Conservation (phyloP, 2,113 vertebrate genomes). For the Perognathus longimembris region DNA sequence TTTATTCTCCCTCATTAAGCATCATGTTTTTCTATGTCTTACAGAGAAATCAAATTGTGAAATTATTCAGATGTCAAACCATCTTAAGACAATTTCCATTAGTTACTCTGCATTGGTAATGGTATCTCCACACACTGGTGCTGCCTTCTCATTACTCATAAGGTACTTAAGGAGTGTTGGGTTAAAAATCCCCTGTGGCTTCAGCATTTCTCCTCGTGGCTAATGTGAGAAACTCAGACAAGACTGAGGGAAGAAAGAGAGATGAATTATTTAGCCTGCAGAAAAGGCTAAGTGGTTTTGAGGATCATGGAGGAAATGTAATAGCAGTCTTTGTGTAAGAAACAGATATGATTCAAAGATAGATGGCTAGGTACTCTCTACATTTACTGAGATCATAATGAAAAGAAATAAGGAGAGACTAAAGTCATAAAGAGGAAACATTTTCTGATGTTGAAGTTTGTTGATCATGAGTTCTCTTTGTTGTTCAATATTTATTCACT, state of each 20-base stretch:
- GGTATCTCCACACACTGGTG: neutral
- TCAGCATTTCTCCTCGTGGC: constrained; percentile 16
- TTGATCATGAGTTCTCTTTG: constrained; percentile 31
- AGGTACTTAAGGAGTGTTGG: neutral
- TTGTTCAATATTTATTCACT: constrained; percentile 64
- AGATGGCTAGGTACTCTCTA: constrained; percentile 47
- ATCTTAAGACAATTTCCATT: constrained; percentile 34
- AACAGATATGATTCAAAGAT: constrained; percentile 60
- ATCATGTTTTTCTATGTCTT: constrained; percentile 23
- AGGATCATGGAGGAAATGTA: constrained; percentile 72
- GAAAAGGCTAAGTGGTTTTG: constrained; percentile 67
- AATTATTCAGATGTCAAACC: constrained; percentile 57
- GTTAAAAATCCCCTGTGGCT: constrained; percentile 7
- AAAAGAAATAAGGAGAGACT: constrained; percentile 42
- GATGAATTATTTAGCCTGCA: constrained; percentile 73
- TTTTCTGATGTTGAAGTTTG: constrained; percentile 64
- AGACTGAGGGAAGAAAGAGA: constrained; percentile 53
- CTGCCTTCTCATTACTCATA: constrained; percentile 58
- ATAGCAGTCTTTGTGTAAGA: constrained; percentile 64
- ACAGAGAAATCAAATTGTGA: constrained; percentile 33
- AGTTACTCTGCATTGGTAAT: neutral
- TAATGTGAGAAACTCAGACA: constrained; percentile 60
- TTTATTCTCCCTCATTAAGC: constrained; percentile 28
- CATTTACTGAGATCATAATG: constrained; percentile 56
- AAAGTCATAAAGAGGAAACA: constrained; percentile 30